These are phyloP conservation scores for Leucophenga montana DNA, from an alignment of 2,888 invertebrate species.

Conservation along the genomic window DNA sequence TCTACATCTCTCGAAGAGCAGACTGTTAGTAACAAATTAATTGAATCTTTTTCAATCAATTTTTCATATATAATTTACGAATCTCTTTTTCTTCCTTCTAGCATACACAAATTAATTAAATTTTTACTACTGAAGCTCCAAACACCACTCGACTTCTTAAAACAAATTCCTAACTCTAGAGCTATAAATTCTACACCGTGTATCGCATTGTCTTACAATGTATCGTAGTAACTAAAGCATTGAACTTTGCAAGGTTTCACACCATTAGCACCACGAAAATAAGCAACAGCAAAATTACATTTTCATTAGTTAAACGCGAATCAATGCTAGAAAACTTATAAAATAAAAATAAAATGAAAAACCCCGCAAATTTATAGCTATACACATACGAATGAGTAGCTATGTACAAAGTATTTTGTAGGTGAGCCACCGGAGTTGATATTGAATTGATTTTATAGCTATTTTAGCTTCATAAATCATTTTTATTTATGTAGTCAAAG, in stretches of 20 bases:
- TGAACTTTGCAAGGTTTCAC: conserved; percentile 26
- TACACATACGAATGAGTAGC: too few species aligned
- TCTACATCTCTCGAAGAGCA: too few species aligned
- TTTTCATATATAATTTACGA: too few species aligned
- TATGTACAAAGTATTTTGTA: neutral
- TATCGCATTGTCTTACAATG: neutral
- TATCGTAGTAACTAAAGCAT: conserved; percentile 5
- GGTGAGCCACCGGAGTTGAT: conserved; percentile 19
- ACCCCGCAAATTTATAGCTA: neutral
- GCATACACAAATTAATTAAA: too few species aligned
- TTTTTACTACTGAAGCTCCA: too few species aligned
- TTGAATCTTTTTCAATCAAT: too few species aligned
- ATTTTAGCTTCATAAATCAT: conserved; percentile 10
- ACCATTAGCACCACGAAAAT: conserved; percentile 1
- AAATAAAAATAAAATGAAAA: neutral
- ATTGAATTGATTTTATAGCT: conserved; percentile 4
- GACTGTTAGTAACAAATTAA: too few species aligned
- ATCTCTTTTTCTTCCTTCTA: too few species aligned
- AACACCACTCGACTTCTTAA: too few species aligned
- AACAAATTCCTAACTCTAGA: neutral
- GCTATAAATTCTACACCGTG: conserved; percentile 2
- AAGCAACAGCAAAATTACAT: neutral
- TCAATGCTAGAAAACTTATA: neutral
- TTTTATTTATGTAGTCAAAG: conserved; percentile 13
- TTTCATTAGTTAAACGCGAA: neutral